Percentiles rank a stretch among this genome's conserved stretches.
These are phyloP conservation scores for Brachionus rubens DNA, from an alignment of 1,140 invertebrate genomes.

Conservation along the genomic window DNA sequence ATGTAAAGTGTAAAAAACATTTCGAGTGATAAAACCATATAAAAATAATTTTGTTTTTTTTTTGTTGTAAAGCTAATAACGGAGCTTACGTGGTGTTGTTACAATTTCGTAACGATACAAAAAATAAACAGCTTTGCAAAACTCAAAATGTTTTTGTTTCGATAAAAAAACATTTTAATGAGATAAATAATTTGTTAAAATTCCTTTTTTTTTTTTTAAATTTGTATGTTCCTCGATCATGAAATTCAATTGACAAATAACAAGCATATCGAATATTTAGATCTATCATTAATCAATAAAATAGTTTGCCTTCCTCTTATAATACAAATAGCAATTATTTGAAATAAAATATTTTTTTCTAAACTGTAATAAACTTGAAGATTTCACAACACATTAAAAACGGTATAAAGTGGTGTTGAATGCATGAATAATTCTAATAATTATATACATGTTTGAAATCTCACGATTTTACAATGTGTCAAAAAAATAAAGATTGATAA, in stretches of 20 bases:
- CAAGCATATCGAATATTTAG: too few species aligned
- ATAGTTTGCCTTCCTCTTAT: too few species aligned
- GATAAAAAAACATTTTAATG: constrained; percentile 32
- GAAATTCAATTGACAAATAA: too few species aligned
- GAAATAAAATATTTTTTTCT: neutral
- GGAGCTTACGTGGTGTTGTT: too few species aligned
- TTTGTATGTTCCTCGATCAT: too few species aligned
- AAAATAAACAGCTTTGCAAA: constrained; percentile 31
- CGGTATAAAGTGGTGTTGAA: neutral
- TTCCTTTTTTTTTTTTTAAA: constrained; percentile 7
- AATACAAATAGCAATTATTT: too few species aligned
- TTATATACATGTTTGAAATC: constrained; percentile 12
- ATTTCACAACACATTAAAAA: neutral
- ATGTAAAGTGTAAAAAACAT: constrained; percentile 32
- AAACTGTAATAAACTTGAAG: constrained; percentile 19
- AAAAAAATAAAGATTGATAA: constrained; percentile 18
- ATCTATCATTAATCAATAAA: too few species aligned
- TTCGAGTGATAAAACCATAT: neutral
- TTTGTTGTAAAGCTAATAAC: neutral
- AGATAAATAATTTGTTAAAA: constrained; percentile 37
- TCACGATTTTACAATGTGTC: constrained; percentile 32
- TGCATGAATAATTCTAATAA: too few species aligned
- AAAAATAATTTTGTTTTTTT: constrained; percentile 36
- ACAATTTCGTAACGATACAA: too few species aligned
- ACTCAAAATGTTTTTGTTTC: neutral